Conservation (phyloP, 2,797 vertebrate genomes). For the Neosilurus hyrtlii region DNA sequence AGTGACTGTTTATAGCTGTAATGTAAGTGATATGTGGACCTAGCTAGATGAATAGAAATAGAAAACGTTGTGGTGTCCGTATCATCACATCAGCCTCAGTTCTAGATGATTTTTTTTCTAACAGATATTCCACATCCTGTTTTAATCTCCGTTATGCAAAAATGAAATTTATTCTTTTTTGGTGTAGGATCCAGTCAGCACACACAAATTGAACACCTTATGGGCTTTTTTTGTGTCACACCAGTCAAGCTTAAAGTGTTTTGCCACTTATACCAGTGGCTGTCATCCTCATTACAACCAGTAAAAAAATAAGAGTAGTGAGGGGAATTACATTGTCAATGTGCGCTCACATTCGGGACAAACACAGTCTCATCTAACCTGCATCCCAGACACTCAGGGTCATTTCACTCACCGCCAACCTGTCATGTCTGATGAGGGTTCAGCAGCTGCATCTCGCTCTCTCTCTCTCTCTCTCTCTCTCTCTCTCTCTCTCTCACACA, state of each 20-base stretch:
- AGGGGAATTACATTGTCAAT: constrained; percentile 24
- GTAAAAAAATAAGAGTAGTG: not conserved
- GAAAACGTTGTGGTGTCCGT: too few relatives aligned
- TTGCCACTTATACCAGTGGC: not conserved
- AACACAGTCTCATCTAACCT: constrained; percentile 16
- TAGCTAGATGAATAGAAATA: not conserved
- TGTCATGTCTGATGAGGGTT: constrained; percentile 39
- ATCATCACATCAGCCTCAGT: not conserved
- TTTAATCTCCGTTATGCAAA: not conserved
- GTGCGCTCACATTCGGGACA: not conserved
- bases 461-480: constrained; percentile 67
- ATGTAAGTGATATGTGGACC: not conserved
- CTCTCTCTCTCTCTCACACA: not conserved
- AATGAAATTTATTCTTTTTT: not conserved
- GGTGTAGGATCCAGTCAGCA: not conserved
- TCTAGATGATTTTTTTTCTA: not conserved
- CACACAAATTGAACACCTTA: not conserved
- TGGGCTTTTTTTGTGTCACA: not conserved
- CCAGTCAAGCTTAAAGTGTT: not conserved
- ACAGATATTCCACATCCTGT: not conserved
- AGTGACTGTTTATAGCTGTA: not conserved
- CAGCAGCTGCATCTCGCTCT: constrained; percentile 62
- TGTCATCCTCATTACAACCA: constrained; percentile 37
- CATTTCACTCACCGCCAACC: constrained; percentile 32
- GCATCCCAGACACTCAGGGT: constrained; percentile 25